Conservation (phyloP, 2,113 vertebrate genomes). For the Hippocampus abdominalis region DNA sequence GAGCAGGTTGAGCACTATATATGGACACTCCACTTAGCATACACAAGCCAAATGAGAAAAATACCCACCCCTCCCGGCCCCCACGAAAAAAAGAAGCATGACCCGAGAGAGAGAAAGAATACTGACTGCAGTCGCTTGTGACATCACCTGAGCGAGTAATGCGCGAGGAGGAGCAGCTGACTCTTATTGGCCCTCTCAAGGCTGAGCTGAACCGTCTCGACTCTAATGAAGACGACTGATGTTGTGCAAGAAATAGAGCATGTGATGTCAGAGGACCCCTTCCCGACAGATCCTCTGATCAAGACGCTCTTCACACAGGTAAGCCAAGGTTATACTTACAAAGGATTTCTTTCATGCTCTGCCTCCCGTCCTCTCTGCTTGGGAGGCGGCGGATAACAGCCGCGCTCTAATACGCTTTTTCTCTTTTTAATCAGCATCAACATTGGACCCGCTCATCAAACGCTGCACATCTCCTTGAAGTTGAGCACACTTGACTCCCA, state of each 20-base stretch:
- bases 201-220: slow-evolving; percentile 19
- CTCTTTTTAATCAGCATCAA: slow-evolving; percentile 47
- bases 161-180: slow-evolving; percentile 21
- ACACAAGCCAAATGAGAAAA: background rate
- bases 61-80: background rate
- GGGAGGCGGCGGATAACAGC: slow-evolving; percentile 6
- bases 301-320: slow-evolving; percentile 18
- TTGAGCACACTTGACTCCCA: slow-evolving; percentile 36
- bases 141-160: slow-evolving; percentile 17
- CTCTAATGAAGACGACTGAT: slow-evolving; percentile 27
- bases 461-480: slow-evolving; percentile 43
- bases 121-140: slow-evolving; percentile 18
- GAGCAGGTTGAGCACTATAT: background rate
- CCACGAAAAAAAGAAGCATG: background rate
- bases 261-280: slow-evolving; percentile 24
- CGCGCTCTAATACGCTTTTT: slow-evolving; percentile 25
- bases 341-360: slow-evolving; percentile 8
- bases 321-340: slow-evolving; percentile 20
- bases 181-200: slow-evolving; percentile 24
- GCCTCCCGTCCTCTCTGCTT: background rate
- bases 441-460: slow-evolving; percentile 40
- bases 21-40: background rate
- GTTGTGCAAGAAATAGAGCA: slow-evolving; percentile 17
- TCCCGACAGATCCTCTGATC: slow-evolving; percentile 29
- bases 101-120: slow-evolving; percentile 13